Evolutionary conservation across 2,888 invertebrate genomes (phyloP), one percentile per base, ranked within the genome.

Genomic region (Amblyjoppa proteus): DNA sequence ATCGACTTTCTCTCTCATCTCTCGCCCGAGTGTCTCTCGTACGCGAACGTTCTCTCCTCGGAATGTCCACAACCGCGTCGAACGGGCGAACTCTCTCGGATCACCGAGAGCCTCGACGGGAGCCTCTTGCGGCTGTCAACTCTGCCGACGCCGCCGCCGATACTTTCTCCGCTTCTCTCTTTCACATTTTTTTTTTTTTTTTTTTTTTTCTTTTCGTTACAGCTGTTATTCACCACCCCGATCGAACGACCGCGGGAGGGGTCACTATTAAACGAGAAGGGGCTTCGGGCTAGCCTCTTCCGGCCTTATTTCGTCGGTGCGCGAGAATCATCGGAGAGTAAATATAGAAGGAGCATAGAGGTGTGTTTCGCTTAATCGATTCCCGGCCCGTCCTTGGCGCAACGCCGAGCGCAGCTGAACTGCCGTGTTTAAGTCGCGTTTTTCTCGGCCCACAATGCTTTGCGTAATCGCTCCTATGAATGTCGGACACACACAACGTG

Each of bases 1-100:
- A 77, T 77, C 82, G 77, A 77, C 56, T 49, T 66, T 28, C 49
- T 64, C 13, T n/a, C 64, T 64, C 64, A 31, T 16, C 64, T 64
- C 31, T 64, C 34, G 64, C 13, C 58, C 0, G 25, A 20, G 20
- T 28, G 28, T 11, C 41, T 41, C 41, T 11, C 41, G 41, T 13
- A 28, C 58, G 20, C 20, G 25, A 25, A 58, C 4, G 25, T 28
- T 58, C 58, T 28, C 41, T 41, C 41, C 41, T 11, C 11, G 41
- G 16, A 49, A 49, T 16, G 16, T 13, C 45, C 13, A 49, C 13
- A 20, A 20, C 20, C 20, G 2, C 41, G 41, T 41, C 41, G 41
- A 41, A 41, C 41, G 41, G 11, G 41, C 25, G 56, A 25, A 25
- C 56, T 56, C 56, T 56, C 56, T 20, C 53, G 53, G 7, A 7